Evolutionary conservation across 2,797 vertebrate genomes (phyloP).

Genomic region (Cynopterus sphinx): DNA sequence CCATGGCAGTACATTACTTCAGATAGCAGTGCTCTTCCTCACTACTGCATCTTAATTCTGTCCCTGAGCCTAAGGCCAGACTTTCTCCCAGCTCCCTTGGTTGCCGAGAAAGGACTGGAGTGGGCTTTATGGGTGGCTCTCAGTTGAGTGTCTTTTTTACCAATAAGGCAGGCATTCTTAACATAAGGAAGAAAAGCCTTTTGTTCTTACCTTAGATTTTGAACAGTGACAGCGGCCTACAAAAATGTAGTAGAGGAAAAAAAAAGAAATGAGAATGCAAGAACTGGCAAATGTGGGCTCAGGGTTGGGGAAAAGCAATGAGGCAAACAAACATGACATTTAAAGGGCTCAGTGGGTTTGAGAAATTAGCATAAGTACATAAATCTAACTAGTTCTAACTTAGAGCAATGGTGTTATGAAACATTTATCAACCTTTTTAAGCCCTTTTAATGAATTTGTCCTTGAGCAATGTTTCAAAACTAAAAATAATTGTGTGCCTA

Average conservation of each 20-base stretch:
- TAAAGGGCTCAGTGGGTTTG: slow-evolving; percentile 47
- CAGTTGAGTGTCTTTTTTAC: not conserved
- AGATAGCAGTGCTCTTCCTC: not conserved
- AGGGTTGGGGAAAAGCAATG: not conserved
- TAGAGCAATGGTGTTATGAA: slow-evolving; percentile 9
- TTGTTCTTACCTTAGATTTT: not conserved
- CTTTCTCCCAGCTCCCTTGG: not conserved
- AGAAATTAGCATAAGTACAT: slow-evolving; percentile 37
- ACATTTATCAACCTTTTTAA: slow-evolving; percentile 46
- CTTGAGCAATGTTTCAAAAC: slow-evolving; percentile 28
- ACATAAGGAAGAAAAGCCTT: slow-evolving; percentile 28
- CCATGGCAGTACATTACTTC: fast-evolving
- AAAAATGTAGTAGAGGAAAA: not conserved
- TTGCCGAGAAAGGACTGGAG: not conserved
- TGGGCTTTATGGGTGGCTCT: not conserved
- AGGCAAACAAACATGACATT: slow-evolving; percentile 59
- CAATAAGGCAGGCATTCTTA: not conserved
- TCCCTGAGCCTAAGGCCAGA: fast-evolving
- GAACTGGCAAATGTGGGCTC: not conserved
- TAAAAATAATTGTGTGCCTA: slow-evolving; percentile 57
- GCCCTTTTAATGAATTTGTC: not conserved
- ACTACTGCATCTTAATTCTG: not conserved
- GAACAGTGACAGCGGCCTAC: not conserved
- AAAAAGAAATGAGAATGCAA: not conserved
- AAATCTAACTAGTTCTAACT: slow-evolving; percentile 43